Evolutionary conservation across 2,888 invertebrate genomes (phyloP).

Genomic region (Cerceris ruficornis): DNA sequence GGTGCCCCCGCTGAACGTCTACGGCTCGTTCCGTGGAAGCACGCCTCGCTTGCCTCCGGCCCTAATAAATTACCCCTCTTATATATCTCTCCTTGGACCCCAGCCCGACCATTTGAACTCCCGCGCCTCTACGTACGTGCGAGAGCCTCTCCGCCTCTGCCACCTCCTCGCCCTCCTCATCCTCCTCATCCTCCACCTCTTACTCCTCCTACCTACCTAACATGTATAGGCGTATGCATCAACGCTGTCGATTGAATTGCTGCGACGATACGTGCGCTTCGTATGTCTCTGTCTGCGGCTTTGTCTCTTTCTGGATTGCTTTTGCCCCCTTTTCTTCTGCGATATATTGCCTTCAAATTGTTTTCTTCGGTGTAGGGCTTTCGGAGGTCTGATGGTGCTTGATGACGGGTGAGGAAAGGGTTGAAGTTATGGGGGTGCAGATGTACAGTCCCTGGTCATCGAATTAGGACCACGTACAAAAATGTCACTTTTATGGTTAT

Average conservation of each 20-base stretch:
- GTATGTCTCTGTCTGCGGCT: conserved; percentile 4
- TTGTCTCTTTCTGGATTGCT: neutral
- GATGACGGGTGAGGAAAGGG: too few relatives aligned
- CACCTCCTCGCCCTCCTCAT: conserved; percentile 2
- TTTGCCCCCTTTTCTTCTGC: neutral
- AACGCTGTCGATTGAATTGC: conserved; percentile 69
- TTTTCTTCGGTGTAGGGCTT: too few relatives aligned
- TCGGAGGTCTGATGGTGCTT: too few relatives aligned
- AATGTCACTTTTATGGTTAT: too few relatives aligned
- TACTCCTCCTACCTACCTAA: conserved; percentile 26
- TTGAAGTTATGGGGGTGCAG: too few relatives aligned
- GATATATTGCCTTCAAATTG: neutral
- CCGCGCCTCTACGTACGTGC: conserved; percentile 57
- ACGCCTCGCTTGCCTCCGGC: conserved; percentile 72
- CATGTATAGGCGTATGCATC: conserved; percentile 48
- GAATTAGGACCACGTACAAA: too few relatives aligned
- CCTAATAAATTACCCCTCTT: conserved; percentile 77
- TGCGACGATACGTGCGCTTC: conserved; percentile 59
- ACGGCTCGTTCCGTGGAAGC: conserved; percentile 61
- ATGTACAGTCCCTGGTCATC: too few relatives aligned
- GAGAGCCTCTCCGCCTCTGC: conserved; percentile 31
- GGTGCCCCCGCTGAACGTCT: conserved; percentile 45
- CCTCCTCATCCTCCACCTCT: neutral
- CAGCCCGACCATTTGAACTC: conserved; percentile 70
- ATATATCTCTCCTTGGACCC: conserved; percentile 59